These are phyloP conservation scores for Himantopus leucocephalus DNA, from an alignment of 2,113 vertebrate species.

Conservation along the genomic window DNA sequence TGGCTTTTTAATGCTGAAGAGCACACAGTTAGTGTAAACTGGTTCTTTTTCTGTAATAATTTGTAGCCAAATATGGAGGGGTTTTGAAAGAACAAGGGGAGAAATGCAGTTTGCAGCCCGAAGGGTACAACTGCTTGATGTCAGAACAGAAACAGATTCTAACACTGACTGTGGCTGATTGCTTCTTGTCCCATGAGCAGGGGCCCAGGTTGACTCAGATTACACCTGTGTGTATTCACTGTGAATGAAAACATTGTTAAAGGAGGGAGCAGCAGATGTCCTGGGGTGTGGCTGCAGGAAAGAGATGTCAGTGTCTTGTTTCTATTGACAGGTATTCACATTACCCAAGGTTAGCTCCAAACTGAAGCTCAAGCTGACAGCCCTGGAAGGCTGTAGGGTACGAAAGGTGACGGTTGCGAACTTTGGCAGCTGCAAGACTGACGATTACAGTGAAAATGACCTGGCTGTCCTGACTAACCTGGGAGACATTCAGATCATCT, in stretches of 20 bases:
- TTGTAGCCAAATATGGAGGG: not conserved
- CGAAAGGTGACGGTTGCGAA: conserved; percentile 85
- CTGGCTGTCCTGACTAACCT: conserved; percentile 92
- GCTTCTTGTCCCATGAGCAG: not conserved
- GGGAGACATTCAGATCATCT: conserved; percentile 93
- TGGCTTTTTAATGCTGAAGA: not conserved
- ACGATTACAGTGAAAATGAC: conserved; percentile 88
- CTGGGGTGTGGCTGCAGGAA: not conserved
- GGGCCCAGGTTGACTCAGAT: not conserved
- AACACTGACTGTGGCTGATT: not conserved
- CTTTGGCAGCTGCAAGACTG: conserved; percentile 85
- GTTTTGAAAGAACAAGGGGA: not conserved
- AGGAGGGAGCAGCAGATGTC: not conserved
- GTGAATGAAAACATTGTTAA: not conserved
- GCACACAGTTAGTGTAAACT: not conserved
- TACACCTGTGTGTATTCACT: not conserved
- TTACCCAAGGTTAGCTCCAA: conserved; percentile 94
- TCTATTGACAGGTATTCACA: conserved; percentile 83
- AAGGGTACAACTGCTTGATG: not conserved
- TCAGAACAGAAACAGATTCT: not conserved
- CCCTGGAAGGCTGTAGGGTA: conserved; percentile 90
- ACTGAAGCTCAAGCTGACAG: conserved; percentile 94
- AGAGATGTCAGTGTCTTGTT: not conserved
- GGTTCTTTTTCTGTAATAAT: not conserved
- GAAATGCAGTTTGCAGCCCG: not conserved